Base-by-base conservation (phyloP, 2,113 vertebrate species). In the Sardina pilchardus region DNA sequence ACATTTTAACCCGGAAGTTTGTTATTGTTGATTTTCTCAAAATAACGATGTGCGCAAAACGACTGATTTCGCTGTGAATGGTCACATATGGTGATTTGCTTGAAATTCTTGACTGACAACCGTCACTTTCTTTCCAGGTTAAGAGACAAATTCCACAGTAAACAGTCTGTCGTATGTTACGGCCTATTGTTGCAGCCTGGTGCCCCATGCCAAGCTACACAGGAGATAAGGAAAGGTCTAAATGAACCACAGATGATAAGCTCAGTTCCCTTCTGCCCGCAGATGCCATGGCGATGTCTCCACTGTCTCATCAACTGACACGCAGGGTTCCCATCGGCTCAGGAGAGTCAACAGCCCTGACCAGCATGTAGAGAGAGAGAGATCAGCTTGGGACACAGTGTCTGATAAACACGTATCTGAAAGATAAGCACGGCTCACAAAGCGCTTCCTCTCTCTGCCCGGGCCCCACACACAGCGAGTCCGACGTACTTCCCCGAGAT, bases 361-460 rank as follows among this genome's bases (percentile, higher is more conserved):
- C 89, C 92, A 92, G 88, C 86, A n/a, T 91, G 91, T 42, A 42
- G 39, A 42, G 39, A 42, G 39, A 42, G 39, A 42, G 89, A 88
- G 88, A 91, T 82, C 1, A 80, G 50, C 90, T 87, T 87, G 88
- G 89, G 90, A 90, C 88, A 83, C 86, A 47, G 90, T 81, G 89
- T 86, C 84, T 67, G 6, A 83, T 92, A 93, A 93, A 94, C 91
- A 93, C 85, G 82, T 88, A 81, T 83, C 56, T 36, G 85, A 3
- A 89, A 91, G 88, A 92, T 92, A 93, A 93, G 90, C 91, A 91
- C 90, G 87, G 82, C 59, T 6, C 48, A 92, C 86, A 91, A 85
- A 91, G 87, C 83, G 89, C 83, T 88, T 91, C 88, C 91, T 92
- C 89, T 90, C 90, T 88, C 89, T 89, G 82, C 86, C 75, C 36